Conservation (phyloP, 2,888 invertebrate species). For the Xylota sylvarum region DNA sequence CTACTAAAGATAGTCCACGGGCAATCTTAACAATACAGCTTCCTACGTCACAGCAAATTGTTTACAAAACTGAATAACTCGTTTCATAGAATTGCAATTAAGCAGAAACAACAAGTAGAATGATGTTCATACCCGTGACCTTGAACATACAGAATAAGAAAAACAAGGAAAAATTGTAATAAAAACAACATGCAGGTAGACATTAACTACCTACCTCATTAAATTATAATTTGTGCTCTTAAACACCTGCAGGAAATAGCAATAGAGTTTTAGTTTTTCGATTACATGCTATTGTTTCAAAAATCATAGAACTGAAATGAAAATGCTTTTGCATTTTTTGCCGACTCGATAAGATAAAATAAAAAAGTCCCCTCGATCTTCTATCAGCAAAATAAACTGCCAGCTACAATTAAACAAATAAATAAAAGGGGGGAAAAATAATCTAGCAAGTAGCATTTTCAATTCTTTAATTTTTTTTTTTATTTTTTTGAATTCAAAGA, state of each 20-base stretch:
- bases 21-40: not conserved
- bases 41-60: conserved; percentile 10
- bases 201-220: conserved; percentile 58
- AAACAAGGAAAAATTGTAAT: conserved; percentile 6
- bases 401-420: conserved; percentile 60
- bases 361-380: conserved; percentile 23
- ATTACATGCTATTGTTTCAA: not conserved
- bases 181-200: conserved; percentile 31
- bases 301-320: conserved; percentile 5
- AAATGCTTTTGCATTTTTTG: conserved; percentile 1
- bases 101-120: conserved; percentile 13
- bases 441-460: conserved; percentile 62
- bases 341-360: conserved; percentile 3
- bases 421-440: conserved; percentile 30
- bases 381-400: conserved; percentile 48
- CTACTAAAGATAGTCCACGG: not conserved
- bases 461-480: conserved; percentile 54
- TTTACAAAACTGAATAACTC: conserved; percentile 16
- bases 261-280: not conserved
- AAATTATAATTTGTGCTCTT: conserved; percentile 56
- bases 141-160: conserved; percentile 28
- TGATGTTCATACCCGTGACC: conserved; percentile 28
- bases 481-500: conserved; percentile 66
- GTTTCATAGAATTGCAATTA: conserved; percentile 11
- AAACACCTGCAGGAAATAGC: conserved; percentile 24